Evolutionary conservation across 2,797 vertebrate genomes (phyloP).

Genomic region (Alauda arvensis): DNA sequence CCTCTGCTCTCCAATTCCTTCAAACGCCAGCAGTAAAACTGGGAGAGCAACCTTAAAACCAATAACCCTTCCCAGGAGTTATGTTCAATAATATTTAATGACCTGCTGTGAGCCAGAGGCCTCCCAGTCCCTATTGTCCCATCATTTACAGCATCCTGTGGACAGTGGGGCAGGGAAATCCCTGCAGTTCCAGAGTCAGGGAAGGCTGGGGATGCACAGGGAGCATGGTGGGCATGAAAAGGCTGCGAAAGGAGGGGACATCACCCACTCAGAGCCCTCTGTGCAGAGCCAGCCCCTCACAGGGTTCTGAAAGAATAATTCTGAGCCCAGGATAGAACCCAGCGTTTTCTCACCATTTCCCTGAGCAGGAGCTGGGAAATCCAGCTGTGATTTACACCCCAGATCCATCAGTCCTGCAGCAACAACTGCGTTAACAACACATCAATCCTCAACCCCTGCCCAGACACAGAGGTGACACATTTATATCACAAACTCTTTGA

Average conservation of each 20-base stretch:
- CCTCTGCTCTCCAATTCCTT: not conserved
- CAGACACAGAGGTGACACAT: accelerated
- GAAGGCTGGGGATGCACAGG: not conserved
- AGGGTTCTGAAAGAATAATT: accelerated
- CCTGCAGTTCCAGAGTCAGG: not conserved
- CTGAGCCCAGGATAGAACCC: not conserved
- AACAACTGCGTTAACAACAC: accelerated
- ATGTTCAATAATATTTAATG: constrained; percentile 60
- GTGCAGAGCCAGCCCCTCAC: not conserved
- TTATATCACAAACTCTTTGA: not conserved
- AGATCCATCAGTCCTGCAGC: accelerated
- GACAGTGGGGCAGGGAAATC: not conserved
- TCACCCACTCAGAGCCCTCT: accelerated
- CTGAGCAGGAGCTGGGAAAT: not conserved
- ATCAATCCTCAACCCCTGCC: not conserved
- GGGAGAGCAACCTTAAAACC: constrained; percentile 9
- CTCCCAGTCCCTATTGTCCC: constrained; percentile 30
- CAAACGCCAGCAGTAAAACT: constrained; percentile 8
- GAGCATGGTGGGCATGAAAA: accelerated
- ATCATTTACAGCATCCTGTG: constrained; percentile 42
- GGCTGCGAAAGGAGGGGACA: not conserved
- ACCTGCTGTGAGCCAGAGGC: constrained; percentile 28
- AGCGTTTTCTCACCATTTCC: not conserved
- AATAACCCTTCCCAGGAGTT: constrained; percentile 42
- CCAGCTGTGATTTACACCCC: not conserved